Evolutionary conservation across 2,113 vertebrate genomes (phyloP), one percentile per base, ranked within the genome.

Genomic region (Hoplias malabaricus): DNA sequence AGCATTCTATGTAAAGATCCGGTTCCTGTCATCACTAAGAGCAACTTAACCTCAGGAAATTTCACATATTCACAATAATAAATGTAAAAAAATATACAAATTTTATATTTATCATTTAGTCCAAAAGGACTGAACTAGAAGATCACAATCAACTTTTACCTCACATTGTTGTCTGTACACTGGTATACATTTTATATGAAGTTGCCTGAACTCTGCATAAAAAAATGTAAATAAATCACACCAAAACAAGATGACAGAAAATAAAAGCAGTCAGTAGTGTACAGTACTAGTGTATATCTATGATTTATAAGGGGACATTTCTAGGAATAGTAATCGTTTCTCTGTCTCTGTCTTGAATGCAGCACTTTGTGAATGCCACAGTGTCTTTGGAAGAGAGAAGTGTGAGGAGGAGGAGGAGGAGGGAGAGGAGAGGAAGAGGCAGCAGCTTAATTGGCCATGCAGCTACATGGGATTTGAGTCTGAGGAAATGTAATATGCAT

Each of bases 371-470:
- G 83, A 83, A 83, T 80, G 82, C 34, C 77, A 82, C 33, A 72
- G 69, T 54, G 68, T 69, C 53, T 50, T 21, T 61, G 40, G 29
- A 33, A n/a, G 31, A 70, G 25, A 63, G 43, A 59, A 67, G 69
- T 40, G 63, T 53, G 73, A 78, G 42, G 63, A 40, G 59, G 72
- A 75, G 70, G 56, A 34, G 73, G 68, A 14, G 29, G 69, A 79
- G 42, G 63, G 34, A 54, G 72, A 75, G 70, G 56, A 34, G 73
- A 63, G 12, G 29, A 66, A 79, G 74, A 74, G 72, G 69, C 69
- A 73, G 69, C 53, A 67, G 77, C 84, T 87, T 88, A 87, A 89
- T 85, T 88, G 84, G 33, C 25, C 79, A 57, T 86, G n/a, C 53
- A 85, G 77, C 67, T 5, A 57, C 69, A 77, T 0, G 0, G 43